Evolutionary conservation across 2,113 vertebrate genomes (phyloP).

Genomic region (Potamarius usumacintae): DNA sequence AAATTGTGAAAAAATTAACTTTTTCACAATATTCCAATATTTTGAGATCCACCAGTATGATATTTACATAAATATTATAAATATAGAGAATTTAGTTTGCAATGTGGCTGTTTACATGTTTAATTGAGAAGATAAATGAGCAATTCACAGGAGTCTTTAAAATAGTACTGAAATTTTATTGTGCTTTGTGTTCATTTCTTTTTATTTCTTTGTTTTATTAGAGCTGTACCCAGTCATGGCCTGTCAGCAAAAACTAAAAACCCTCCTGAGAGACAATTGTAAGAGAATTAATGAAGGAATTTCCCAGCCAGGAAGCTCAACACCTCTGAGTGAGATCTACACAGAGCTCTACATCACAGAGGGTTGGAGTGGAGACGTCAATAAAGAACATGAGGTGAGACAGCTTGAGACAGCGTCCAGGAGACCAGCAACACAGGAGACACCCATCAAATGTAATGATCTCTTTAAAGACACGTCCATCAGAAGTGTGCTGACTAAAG

Average conservation of each 20-base stretch:
- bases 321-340: constrained; percentile 48
- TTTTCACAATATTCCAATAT: too few relatives aligned
- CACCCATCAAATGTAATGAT: too few relatives aligned
- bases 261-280: background rate
- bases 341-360: constrained; percentile 56
- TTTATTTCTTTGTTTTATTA: background rate
- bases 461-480: too few relatives aligned
- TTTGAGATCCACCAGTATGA: too few relatives aligned
- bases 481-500: too few relatives aligned
- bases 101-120: too few relatives aligned
- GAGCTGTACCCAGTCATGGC: background rate
- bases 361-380: background rate
- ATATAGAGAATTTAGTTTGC: too few relatives aligned
- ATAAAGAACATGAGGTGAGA: constrained; percentile 6
- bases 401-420: background rate
- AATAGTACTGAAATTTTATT: background rate
- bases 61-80: too few relatives aligned
- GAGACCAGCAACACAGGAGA: too few relatives aligned
- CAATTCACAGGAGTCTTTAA: too few relatives aligned
- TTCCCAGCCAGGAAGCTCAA: background rate
- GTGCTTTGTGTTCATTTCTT: background rate
- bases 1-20: too few relatives aligned
- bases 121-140: too few relatives aligned
- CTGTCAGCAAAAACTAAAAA: background rate
- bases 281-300: constrained; percentile 2